Evolutionary conservation across 2,888 invertebrate species (phyloP).

Genomic region (Heliconius charithonia): DNA sequence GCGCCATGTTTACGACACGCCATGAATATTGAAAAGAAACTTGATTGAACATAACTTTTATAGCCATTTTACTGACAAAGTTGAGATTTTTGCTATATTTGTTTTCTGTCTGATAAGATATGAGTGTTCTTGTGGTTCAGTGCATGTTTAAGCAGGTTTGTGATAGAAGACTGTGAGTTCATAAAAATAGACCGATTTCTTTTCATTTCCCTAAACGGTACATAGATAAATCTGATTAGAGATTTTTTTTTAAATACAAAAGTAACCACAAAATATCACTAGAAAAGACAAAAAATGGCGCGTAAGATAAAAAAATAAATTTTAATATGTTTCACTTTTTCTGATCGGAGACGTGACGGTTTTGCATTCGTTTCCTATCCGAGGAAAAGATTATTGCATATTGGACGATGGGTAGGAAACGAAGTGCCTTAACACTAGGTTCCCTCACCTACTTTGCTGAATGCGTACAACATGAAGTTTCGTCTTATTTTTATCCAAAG

Average conservation of each 20-base stretch:
- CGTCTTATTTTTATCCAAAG: background rate
- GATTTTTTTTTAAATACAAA: no score
- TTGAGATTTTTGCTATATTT: slow-evolving; percentile 16
- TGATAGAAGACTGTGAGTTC: no score
- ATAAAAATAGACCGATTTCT: no score
- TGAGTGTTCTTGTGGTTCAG: background rate
- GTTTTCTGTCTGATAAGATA: slow-evolving; percentile 1
- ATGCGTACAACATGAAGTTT: no score
- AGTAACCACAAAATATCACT: background rate
- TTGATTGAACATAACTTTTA: slow-evolving; percentile 38
- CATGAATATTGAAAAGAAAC: slow-evolving; percentile 37
- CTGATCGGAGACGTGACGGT: background rate
- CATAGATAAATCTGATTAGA: no score
- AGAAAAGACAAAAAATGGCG: background rate
- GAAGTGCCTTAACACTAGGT: no score
- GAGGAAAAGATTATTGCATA: background rate
- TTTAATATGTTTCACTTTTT: background rate
- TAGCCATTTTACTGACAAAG: slow-evolving; percentile 26
- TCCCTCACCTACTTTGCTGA: no score
- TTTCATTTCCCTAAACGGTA: no score
- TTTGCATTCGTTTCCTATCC: background rate
- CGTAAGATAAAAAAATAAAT: background rate
- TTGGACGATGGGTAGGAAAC: no score
- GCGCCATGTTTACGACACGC: slow-evolving; percentile 25
- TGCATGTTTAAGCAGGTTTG: no score